Base-by-base conservation (phyloP, 1,140 invertebrate genomes). In the Choristoneura fumiferana region DNA sequence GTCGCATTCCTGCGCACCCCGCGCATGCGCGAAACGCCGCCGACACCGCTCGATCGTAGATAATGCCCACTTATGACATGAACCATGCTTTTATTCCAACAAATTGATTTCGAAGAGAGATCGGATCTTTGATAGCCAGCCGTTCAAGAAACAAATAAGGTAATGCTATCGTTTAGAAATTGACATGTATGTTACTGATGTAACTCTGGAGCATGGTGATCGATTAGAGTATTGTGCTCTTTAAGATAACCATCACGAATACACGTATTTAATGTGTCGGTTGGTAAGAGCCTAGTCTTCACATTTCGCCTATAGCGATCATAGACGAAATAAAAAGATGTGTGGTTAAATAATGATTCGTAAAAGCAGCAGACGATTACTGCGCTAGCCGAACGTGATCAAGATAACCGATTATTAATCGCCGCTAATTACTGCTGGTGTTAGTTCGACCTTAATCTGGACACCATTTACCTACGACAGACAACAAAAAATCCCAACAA, bases 331-430 rank as follows among this genome's bases (percentile, higher is more conserved):
- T 22, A 17, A 39, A 57, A 57, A 10, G 10, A 49, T 14, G 13
- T 14, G 13, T 12, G 13, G 10, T 37, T 22, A 17, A 36, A 54
- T 37, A 35, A 54, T 54, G 12, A 54, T 29, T 35, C 53, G 15
- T 39, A 49, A 18, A 49, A 35, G 12, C 40, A 40, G 61, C 59
- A 22, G 54, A 54, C 75, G 82, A 87, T 86, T 87, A 89, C 74
- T 72, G 77, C 71, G 71, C 71, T 78, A 72, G 71, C 69, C 62
- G 73, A 60, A 40, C n/a, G 65, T 70, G 76, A 88, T 88, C 83
- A 75, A 88, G 86, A 89, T 89, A 89, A 84, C 72, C 74, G 71
- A 86, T 87, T 86, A 89, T 87, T 87, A 89, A 89, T 89, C 78
- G 84, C 73, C 80, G 63, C 80, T 89, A 89, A 89, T 89, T 89